Evolutionary conservation across 2,113 vertebrate genomes (phyloP).

Genomic region (Pteruthius melanotis): DNA sequence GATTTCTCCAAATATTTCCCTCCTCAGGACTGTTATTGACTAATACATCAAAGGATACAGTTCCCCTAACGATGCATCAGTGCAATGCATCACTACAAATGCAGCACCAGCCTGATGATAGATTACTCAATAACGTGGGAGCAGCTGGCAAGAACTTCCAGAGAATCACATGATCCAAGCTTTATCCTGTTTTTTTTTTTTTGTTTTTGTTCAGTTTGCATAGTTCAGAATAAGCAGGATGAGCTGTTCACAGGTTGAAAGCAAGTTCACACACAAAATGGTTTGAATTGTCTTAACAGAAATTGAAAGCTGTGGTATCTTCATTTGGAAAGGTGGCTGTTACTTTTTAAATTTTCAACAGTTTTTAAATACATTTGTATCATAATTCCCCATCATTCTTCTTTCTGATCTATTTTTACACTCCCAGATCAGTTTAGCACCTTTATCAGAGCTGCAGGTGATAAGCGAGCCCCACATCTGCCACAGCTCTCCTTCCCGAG

Average conservation of each 20-base stretch:
- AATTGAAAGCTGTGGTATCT: not conserved
- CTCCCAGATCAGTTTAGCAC: not conserved
- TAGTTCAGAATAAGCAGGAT: not conserved
- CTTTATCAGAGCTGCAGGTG: not conserved
- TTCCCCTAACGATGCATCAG: constrained; percentile 30
- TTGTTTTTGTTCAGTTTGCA: not conserved
- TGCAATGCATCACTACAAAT: constrained; percentile 20
- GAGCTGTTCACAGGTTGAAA: not conserved
- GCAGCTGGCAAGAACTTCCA: constrained; percentile 26
- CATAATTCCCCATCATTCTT: not conserved
- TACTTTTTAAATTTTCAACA: not conserved
- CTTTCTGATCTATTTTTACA: not conserved
- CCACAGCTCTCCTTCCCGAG: not conserved
- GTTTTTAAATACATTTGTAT: not conserved
- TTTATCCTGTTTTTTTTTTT: not conserved
- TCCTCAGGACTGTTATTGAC: constrained; percentile 58
- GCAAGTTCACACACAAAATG: not conserved
- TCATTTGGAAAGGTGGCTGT: not conserved
- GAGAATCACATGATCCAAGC: not conserved
- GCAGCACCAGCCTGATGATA: constrained; percentile 7
- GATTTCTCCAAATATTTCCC: not conserved
- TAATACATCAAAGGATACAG: constrained; percentile 57
- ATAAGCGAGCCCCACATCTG: not conserved
- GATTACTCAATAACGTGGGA: constrained; percentile 60
- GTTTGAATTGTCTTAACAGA: not conserved